Evolutionary conservation across 2,888 invertebrate species (phyloP), one percentile per base, ranked within the genome.

Genomic region (Gastracanthus pulcherrimus): DNA sequence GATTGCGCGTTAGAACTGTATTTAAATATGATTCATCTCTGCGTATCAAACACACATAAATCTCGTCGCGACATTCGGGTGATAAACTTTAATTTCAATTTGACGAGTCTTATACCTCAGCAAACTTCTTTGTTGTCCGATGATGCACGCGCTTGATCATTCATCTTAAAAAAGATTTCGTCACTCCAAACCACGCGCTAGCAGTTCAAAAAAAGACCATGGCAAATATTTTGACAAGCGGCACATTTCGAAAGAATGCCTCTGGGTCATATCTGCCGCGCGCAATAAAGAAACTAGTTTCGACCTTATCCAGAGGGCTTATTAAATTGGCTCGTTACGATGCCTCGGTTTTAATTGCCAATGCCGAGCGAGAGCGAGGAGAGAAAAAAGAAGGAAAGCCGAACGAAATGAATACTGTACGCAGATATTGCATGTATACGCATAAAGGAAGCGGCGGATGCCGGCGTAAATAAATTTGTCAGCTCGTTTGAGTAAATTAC

Each of bases 401-500:
- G 45, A 55, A 55, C 48, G 45, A 75, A 34, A 48, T 16, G 41
- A 13, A 58, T 58, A 23, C 13, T 26, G 26, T 7, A 58, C 9
- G 26, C 23, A 26, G 11, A 26, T 26, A 45, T 60, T 19, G 29
- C n/a, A 36, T 34, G 29, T 48, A 13, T 26, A 16, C 1, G 13
- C 58, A 26, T 62, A 75, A 74, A 80, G 74, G 67, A 67, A 74
- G 72, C 64, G 72, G 70, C 76, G 76, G 81, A 72, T 69, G 67
- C 77, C 45, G 51, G 48, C 41, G n/a, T 66, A 70, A 70, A 82
- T 82, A 71, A 82, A 82, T 82, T 82, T 60, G 76, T 79, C 76
- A 60, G 75, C 48, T 78, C 74, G 74, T 70, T 69, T 62, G 69
- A 69, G 74, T 77, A 72, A 82, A 64, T 82, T 75, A 75, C 67